phyloP scores from a whole-genome alignment of 2,888 invertebrate genomes.

The Ditula angustiorana region DNA sequence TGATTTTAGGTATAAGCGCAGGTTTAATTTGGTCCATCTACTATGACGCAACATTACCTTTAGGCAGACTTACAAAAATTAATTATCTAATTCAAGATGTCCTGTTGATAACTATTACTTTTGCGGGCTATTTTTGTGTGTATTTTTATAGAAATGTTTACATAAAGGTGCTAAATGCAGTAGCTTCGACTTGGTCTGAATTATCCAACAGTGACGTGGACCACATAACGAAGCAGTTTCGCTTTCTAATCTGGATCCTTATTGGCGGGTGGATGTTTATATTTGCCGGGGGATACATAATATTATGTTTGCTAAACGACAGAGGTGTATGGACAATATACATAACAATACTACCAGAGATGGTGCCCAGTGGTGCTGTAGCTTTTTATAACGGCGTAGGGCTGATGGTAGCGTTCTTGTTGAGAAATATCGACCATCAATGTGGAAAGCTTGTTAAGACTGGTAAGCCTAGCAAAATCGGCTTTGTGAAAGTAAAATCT shows the following conservation, averaged over 20 bases:
- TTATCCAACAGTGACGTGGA: background rate
- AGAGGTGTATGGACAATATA: background rate
- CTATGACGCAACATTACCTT: too few relatives aligned
- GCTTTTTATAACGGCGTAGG: constrained; percentile 1
- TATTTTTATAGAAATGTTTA: background rate
- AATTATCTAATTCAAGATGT: background rate
- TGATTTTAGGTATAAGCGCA: too few relatives aligned
- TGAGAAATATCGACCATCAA: constrained; percentile 6
- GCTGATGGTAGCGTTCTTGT: background rate
- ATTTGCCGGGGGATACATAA: background rate
- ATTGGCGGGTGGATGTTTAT: background rate
- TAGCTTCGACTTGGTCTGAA: background rate
- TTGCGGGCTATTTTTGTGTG: background rate
- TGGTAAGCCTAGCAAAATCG: background rate
- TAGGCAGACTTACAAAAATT: too few relatives aligned
- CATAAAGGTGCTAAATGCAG: background rate
- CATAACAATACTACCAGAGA: background rate
- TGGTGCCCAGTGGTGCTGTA: constrained; percentile 1
- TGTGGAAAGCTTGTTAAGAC: background rate
- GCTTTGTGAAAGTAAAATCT: background rate
- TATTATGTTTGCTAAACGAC: background rate
- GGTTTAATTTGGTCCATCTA: too few relatives aligned
- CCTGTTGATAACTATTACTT: background rate
- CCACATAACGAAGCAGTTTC: background rate
- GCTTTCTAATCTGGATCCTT: background rate